Conservation (phyloP, 2,113 vertebrate genomes). For the Mungos mungo region DNA sequence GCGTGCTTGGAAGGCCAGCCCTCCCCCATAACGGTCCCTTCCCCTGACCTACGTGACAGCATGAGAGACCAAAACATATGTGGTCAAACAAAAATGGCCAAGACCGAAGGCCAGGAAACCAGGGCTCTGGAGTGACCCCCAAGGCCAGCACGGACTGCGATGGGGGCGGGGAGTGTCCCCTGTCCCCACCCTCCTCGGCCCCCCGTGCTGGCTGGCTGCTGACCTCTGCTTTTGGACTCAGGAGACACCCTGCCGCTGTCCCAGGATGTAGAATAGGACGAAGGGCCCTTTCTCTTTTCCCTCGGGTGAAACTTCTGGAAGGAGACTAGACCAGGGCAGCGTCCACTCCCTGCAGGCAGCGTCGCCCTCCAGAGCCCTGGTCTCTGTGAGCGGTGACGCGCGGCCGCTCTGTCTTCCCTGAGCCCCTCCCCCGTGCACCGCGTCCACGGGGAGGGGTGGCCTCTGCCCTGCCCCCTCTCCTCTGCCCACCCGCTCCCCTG, state of each 20-base stretch:
- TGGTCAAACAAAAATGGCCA: not conserved
- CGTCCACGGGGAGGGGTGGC: too few species aligned
- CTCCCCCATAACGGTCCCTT: not conserved
- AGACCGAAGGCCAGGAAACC: not conserved
- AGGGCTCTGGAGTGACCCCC: accelerated
- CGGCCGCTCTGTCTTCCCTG: not conserved
- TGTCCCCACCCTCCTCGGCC: accelerated
- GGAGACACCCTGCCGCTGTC: not conserved
- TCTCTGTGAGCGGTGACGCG: not conserved
- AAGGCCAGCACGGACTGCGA: accelerated
- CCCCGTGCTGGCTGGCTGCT: not conserved
- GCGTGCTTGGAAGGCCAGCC: not conserved
- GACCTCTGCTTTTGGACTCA: not conserved
- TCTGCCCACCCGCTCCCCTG: not conserved
- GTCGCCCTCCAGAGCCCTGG: not conserved
- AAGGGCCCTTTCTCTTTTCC: not conserved
- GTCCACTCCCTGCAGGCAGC: not conserved
- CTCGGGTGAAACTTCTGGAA: not conserved
- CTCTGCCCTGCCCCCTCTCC: too few species aligned
- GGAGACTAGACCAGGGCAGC: accelerated
- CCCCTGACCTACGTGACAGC: not conserved
- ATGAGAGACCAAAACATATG: not conserved
- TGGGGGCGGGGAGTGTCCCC: not conserved
- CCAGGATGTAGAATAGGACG: not conserved
- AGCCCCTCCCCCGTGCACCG: not conserved